Percentiles rank a stretch among this genome's conserved stretches.
Evolutionary conservation across 2,113 vertebrate species (phyloP).

Genomic region (Pterophyllum scalare): DNA sequence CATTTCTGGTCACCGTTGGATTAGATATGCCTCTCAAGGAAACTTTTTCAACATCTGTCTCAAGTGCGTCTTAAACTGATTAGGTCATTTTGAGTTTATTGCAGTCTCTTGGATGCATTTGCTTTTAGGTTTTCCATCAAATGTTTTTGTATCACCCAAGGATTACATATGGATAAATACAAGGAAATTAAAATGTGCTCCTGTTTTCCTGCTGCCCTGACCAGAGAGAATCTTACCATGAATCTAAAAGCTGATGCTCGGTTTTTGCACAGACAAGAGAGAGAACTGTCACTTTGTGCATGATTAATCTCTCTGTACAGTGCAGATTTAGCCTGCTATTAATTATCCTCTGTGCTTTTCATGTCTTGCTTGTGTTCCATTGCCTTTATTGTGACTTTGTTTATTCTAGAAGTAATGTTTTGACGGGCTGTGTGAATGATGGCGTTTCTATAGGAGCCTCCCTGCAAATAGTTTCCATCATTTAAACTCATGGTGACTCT

Average conservation of each 20-base stretch:
- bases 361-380: not conserved
- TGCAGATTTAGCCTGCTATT: not conserved
- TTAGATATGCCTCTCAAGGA: not conserved
- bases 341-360: constrained; percentile 15
- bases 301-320: not conserved
- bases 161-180: not conserved
- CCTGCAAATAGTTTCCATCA: constrained; percentile 63
- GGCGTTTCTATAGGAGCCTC: constrained; percentile 41
- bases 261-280: not conserved
- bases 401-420: constrained; percentile 52
- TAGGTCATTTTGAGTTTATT: not conserved
- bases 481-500: not conserved
- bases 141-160: not conserved
- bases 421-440: constrained; percentile 46
- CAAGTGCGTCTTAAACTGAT: not conserved
- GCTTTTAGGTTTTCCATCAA: not conserved
- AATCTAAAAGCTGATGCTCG: not conserved
- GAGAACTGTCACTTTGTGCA: not conserved
- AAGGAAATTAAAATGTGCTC: not conserved
- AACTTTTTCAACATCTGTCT: constrained; percentile 1
- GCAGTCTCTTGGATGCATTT: not conserved
- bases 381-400: constrained; percentile 10
- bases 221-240: not conserved
- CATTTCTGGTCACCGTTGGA: not conserved
- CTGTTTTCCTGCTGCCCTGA: not conserved